phyloP scores from a whole-genome alignment of 2,888 invertebrate genomes.

The Nineta flava region DNA sequence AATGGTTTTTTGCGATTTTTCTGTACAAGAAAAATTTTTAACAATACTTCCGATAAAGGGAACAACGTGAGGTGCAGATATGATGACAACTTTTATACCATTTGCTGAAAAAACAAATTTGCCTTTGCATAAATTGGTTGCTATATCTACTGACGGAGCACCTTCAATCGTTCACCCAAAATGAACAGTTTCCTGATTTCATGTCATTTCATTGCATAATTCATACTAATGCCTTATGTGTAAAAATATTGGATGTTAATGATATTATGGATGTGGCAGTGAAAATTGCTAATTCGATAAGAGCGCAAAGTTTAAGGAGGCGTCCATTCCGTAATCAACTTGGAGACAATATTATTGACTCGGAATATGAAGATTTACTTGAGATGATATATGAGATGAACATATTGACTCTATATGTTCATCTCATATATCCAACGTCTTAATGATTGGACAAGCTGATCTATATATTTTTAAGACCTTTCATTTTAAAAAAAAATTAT shows the following conservation, averaged over 20 bases:
- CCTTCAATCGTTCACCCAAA: slow-evolving; percentile 11
- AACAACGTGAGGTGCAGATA: slow-evolving; percentile 13
- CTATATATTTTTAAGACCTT: too few species aligned
- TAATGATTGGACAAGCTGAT: too few species aligned
- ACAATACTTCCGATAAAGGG: too few species aligned
- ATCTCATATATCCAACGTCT: too few species aligned
- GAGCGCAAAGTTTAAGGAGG: neutral
- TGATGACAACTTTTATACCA: slow-evolving; percentile 12
- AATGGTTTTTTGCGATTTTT: too few species aligned
- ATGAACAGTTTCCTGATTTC: slow-evolving; percentile 11
- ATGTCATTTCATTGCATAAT: slow-evolving; percentile 12
- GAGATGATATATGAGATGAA: too few species aligned
- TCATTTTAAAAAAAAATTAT: too few species aligned
- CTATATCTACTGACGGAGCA: slow-evolving; percentile 15
- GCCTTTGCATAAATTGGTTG: slow-evolving; percentile 13
- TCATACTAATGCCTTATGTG: slow-evolving; percentile 11
- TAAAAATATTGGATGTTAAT: slow-evolving; percentile 9
- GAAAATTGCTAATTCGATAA: slow-evolving; percentile 4
- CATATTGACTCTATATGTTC: too few species aligned
- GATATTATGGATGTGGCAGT: slow-evolving; percentile 5
- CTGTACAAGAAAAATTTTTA: too few species aligned
- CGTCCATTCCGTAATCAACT: neutral
- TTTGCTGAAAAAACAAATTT: slow-evolving; percentile 11
- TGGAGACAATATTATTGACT: too few species aligned
- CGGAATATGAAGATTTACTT: too few species aligned